Conservation (phyloP, 2,888 invertebrate species). For the Amphipyra tragopoginis region DNA sequence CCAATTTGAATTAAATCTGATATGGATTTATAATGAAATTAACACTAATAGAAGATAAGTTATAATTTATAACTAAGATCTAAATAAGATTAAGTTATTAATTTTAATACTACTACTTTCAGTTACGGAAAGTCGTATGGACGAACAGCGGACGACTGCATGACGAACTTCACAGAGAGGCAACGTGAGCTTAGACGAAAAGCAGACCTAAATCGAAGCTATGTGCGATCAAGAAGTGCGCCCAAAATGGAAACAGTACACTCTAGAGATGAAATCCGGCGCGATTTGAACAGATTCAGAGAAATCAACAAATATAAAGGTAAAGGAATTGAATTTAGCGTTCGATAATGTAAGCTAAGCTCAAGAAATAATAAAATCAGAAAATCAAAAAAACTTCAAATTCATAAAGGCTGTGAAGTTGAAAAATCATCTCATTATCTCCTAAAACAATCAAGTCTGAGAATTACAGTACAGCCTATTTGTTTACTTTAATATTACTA, state of each 20-base stretch:
- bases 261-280: constrained; percentile 88
- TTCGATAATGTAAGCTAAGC: constrained; percentile 10
- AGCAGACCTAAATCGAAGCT: constrained; percentile 82
- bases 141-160: constrained; percentile 90
- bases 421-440: neutral
- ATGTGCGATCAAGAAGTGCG: constrained; percentile 86
- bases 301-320: constrained; percentile 89
- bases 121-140: constrained; percentile 90
- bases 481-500: neutral
- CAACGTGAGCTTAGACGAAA: constrained; percentile 81
- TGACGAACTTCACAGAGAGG: constrained; percentile 88
- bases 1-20: constrained; percentile 9
- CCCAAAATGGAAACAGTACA: constrained; percentile 90
- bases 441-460: neutral
- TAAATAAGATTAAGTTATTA: too few species aligned
- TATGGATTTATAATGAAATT: neutral
- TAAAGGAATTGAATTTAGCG: constrained; percentile 53
- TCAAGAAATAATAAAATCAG: neutral
- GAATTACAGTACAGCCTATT: neutral
- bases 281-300: constrained; percentile 85
- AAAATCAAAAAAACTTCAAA: neutral
- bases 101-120: constrained; percentile 17
- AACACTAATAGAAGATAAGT: constrained; percentile 9
- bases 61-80: constrained; percentile 11
- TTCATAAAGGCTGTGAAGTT: neutral